Percentiles rank a stretch among this genome's conserved stretches.
Conservation (phyloP, 2,113 vertebrate genomes). For the Elaphurus davidianus region DNA sequence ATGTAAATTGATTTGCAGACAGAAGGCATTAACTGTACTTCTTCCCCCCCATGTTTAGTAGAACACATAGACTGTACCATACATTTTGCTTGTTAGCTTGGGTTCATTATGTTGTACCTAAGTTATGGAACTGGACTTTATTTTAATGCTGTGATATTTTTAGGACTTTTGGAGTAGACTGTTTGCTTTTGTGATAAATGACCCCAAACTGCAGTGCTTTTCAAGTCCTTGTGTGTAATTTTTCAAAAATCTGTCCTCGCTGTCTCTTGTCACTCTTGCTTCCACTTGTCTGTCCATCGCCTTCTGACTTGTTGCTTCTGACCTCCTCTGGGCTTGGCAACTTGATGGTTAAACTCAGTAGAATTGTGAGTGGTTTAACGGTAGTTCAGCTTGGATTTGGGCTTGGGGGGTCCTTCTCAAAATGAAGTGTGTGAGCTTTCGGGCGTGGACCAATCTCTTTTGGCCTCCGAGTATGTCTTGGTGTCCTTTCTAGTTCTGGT, state of each 20-base stretch:
- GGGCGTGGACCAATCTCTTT: background rate
- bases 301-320: background rate
- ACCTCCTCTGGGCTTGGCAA: constrained; percentile 1
- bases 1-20: background rate
- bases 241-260: background rate
- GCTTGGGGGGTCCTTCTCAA: background rate
- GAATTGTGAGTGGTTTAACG: background rate
- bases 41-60: background rate
- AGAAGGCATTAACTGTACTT: background rate
- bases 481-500: background rate
- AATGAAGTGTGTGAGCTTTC: background rate
- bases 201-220: background rate
- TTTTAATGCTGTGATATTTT: background rate
- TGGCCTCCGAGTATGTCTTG: background rate
- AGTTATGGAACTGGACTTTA: background rate
- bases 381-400: background rate
- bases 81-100: background rate
- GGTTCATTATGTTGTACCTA: background rate
- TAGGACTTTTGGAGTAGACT: background rate
- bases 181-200: constrained; percentile 24
- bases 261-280: background rate
- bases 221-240: background rate
- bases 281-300: background rate
- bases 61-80: background rate
- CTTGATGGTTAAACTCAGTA: constrained; percentile 20